Percentiles rank a stretch among this genome's conserved stretches.
phyloP scores from a whole-genome alignment of 2,113 vertebrate genomes.

The Elanus axillaris region DNA sequence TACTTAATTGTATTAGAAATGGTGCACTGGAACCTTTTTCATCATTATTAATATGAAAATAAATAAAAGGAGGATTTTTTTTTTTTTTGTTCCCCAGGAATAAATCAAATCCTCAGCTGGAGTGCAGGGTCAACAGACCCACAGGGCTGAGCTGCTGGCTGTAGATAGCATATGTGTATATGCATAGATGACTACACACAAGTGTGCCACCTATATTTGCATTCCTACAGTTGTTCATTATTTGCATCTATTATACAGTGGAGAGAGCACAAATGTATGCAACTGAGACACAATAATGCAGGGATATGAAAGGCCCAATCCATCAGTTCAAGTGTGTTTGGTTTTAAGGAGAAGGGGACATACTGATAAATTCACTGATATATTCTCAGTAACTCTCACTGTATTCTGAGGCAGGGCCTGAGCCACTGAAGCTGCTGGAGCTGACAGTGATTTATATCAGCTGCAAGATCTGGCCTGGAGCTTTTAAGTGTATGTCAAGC shows the following conservation, averaged over 20 bases:
- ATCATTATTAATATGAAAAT: background rate
- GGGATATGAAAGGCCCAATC: slow-evolving; percentile 47
- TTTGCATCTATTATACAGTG: slow-evolving; percentile 27
- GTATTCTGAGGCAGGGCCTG: background rate
- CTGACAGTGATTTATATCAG: slow-evolving; percentile 34
- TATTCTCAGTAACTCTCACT: background rate
- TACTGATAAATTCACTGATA: slow-evolving; percentile 52
- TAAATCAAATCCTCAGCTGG: background rate
- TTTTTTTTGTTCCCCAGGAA: background rate
- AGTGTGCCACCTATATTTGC: slow-evolving; percentile 30
- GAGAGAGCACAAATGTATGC: slow-evolving; percentile 31
- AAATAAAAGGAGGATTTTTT: slow-evolving; percentile 8
- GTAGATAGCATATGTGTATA: background rate
- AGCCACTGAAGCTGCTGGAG: background rate
- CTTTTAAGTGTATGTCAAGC: slow-evolving; percentile 48
- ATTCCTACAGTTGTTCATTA: slow-evolving; percentile 43
- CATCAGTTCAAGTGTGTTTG: slow-evolving; percentile 64
- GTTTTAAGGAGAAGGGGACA: background rate
- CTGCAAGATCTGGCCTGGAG: slow-evolving; percentile 18
- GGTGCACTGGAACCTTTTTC: background rate
- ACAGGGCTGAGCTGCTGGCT: slow-evolving; percentile 22
- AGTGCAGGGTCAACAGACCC: slow-evolving; percentile 8
- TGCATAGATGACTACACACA: background rate
- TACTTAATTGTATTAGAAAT: slow-evolving; percentile 63
- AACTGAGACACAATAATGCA: slow-evolving; percentile 37